phyloP scores from a whole-genome alignment of 2,797 vertebrate genomes.

The Loriculus beryllinus region DNA sequence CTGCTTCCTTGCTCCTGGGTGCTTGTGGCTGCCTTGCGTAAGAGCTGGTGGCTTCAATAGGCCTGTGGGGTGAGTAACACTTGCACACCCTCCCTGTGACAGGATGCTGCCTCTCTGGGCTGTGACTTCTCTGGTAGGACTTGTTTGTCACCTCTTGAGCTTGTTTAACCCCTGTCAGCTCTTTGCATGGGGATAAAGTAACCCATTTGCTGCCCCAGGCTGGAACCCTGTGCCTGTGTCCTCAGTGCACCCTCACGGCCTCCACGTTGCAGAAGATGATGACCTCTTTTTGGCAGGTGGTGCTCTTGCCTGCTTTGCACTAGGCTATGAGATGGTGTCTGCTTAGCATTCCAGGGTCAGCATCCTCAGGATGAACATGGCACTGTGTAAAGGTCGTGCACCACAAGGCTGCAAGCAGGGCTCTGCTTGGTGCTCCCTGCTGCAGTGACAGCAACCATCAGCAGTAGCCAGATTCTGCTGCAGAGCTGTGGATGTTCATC shows the following conservation, averaged over 20 bases:
- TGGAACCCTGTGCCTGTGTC: neutral
- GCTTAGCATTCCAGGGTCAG: neutral
- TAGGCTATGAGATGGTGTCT: neutral
- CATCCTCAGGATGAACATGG: neutral
- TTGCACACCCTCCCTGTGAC: neutral
- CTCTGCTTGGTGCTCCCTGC: neutral
- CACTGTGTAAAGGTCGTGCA: neutral
- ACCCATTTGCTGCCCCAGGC: neutral
- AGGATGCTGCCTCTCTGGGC: neutral
- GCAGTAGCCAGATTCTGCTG: neutral
- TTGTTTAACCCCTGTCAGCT: neutral
- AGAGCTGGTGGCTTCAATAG: neutral
- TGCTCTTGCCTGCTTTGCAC: neutral
- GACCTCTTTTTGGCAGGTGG: neutral
- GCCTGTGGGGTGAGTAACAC: neutral
- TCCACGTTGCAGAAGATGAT: accelerated
- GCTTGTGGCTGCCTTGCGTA: neutral
- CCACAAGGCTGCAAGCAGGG: neutral
- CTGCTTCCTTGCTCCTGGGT: neutral
- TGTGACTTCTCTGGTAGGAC: neutral
- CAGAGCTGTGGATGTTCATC: neutral
- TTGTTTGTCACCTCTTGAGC: neutral
- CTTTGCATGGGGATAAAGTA: neutral
- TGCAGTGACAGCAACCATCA: accelerated
- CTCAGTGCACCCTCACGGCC: accelerated